Evolutionary conservation across 2,797 vertebrate species (phyloP).

Genomic region (Rhabdomys pumilio): DNA sequence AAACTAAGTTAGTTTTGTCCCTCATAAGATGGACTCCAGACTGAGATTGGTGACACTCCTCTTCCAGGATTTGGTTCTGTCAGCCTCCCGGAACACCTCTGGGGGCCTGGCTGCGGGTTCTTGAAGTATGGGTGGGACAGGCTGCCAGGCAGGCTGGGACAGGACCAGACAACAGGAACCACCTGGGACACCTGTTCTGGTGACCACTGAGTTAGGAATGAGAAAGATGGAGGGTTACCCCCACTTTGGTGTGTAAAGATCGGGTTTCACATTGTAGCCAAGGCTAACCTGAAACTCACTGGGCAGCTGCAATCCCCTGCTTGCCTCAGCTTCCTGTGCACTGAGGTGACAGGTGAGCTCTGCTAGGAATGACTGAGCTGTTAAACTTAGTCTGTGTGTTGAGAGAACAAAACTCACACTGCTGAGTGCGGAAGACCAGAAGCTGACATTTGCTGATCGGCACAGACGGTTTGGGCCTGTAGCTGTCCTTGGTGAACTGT

Average conservation of each 20-base stretch:
- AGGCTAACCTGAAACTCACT: not conserved
- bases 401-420: not conserved
- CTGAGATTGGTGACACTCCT: not conserved
- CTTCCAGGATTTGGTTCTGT: not conserved
- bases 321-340: not conserved
- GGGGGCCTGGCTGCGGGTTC: not conserved
- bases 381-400: not conserved
- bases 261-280: not conserved
- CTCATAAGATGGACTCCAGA: not conserved
- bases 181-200: not conserved
- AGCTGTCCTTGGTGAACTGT: accelerated
- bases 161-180: not conserved
- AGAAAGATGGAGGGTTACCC: not conserved
- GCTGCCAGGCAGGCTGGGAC: not conserved
- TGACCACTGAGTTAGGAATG: not conserved
- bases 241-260: not conserved
- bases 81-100: not conserved
- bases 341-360: not conserved
- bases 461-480: accelerated
- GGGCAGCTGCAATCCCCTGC: not conserved
- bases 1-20: not conserved
- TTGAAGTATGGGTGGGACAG: not conserved
- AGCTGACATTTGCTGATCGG: accelerated
- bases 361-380: not conserved
- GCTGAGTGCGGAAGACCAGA: not conserved